Base-by-base conservation (phyloP, 2,113 vertebrate species). In the Anolis carolinensis region DNA sequence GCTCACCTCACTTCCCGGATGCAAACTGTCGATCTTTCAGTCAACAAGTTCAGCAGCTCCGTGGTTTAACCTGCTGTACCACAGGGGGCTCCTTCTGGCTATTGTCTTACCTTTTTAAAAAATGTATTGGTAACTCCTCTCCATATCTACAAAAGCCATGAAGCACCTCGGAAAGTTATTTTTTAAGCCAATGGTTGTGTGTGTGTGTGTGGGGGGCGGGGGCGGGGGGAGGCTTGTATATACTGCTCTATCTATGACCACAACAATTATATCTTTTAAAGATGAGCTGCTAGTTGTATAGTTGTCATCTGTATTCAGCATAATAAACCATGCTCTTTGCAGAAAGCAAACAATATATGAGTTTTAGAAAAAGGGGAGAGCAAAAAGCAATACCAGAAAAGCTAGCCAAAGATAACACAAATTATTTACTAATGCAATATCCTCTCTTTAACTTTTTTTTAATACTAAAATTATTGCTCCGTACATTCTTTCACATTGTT, bases 371-470 rank as follows among this genome's bases (percentile, higher is more conserved):
- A 75, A 90, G 91, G 89, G 90, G 89, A 90, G 77, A 86, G 59
- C 39, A 86, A 89, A 89, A 52, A 87, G 80, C 75, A 82, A 81
- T 84, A 65, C 20, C 84, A 80, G 82, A 4, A 5, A 7, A 27
- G 52, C 10, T 34, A 74, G 88, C 88, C 90, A 94, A 89, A 80
- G 85, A 88, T 88, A 92, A 87, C 77, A n/a, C 5, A 78, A 93
- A 48, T 62, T 62, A 79, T 93, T 91, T 79, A 87, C 59, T 11
- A 85, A 84, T 1, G 79, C 68, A 82, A 86, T 79, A 77, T 39
- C 4, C 90, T 90, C 84, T 70, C 68, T 77, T 85, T 79, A 1
- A 86, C 1, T 50, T 86, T 88, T 87, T 89, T 91, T 16, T 2
- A 86, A 90, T 79, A 67, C 81, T 79, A 74, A 6, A 25, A 90